Base-by-base conservation (phyloP, 2,113 vertebrate genomes). In the Phycodurus eques region DNA sequence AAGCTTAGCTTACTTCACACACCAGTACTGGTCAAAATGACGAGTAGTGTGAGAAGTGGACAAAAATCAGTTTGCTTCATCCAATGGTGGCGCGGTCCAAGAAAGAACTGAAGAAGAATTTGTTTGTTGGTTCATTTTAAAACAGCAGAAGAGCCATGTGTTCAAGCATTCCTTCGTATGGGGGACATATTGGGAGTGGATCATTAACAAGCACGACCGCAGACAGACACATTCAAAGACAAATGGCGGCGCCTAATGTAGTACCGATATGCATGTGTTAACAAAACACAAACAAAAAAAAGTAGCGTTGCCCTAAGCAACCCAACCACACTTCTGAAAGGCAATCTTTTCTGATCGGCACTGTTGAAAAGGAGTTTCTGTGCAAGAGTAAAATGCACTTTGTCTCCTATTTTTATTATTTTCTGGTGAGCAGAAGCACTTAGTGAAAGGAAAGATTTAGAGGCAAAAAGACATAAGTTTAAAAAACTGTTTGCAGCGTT, bases 191-290 rank as follows among this genome's bases (percentile, higher is more conserved):
- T 79, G 61, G 39, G 56, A 76, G 60, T 43, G 63, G 63, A 20
- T 66, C n/a, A 46, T 87, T 80, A 79, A 87, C 85, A 78, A 82
- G 77, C 35, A 20, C 72, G 17, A 78, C 75, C 60, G 54, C 57
- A n/a, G 65, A 49, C 81, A 70, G 68, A 35, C 51, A 63, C 72
- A 75, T 66, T 79, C 62, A 74, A n/a, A 73, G 69, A 74, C 71
- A 67, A 31, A 10, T 5, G 15, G 63, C 72, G 69, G 43, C 65
- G 49, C 35, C 57, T 73, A 49, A 49, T 68, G 27, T 1, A 53
- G 66, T 76, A 65, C 56, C 13, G 47, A 71, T 70, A 57, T 33
- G 33, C 64, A 22, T 4, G 33, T 39, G 63, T 62, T 43, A 17
- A 22, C 14, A 19, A n/a, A 15, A 33, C 33, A 31, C 11, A 60